Conservation (phyloP, 2,113 vertebrate genomes). For the Hypomesus transpacificus region DNA sequence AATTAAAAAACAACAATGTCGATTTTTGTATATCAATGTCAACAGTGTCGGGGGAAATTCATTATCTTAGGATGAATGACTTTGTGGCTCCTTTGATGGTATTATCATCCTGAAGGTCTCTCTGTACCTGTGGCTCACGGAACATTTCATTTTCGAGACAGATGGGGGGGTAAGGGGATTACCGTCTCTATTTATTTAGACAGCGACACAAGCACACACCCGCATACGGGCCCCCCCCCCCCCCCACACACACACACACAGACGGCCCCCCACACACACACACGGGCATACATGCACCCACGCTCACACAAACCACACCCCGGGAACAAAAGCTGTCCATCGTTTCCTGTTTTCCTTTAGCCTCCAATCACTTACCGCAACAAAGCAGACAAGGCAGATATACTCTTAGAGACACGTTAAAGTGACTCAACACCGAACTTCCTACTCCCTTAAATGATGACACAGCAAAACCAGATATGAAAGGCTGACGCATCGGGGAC, state of each 20-base stretch:
- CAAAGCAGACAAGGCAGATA: too few species aligned
- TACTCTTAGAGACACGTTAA: too few species aligned
- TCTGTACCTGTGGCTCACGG: background rate
- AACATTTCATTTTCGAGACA: background rate
- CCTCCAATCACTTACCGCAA: too few species aligned
- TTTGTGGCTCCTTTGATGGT: background rate
- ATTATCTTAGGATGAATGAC: background rate
- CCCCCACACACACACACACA: background rate
- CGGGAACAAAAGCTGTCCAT: constrained; percentile 16
- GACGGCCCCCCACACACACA: background rate
- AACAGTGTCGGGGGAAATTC: background rate
- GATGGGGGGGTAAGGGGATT: background rate
- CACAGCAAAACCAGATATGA: background rate
- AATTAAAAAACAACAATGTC: background rate
- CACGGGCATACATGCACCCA: background rate
- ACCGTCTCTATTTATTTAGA: background rate
- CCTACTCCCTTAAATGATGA: background rate
- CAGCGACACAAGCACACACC: background rate
- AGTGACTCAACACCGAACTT: too few species aligned
- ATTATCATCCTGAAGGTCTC: background rate
- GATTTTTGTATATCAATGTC: background rate
- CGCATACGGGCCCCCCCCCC: background rate
- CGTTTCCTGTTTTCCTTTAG: too few species aligned
- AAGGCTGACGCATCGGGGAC: too few species aligned
- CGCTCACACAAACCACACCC: background rate